phyloP scores from a whole-genome alignment of 2,888 invertebrate genomes.

The Spisula solida region DNA sequence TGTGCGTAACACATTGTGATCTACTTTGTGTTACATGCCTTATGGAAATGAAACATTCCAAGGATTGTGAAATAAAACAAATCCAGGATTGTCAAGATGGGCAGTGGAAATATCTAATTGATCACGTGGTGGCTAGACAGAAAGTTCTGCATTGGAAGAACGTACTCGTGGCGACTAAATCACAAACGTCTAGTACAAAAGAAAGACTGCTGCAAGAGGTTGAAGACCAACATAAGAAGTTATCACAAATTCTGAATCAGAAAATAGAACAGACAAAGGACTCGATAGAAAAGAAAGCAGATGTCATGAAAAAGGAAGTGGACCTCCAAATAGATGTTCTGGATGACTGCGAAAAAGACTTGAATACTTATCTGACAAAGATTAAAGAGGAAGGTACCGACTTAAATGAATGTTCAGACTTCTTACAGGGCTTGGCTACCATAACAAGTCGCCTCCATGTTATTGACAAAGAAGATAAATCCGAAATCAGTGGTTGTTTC shows the following conservation, averaged over 20 bases:
- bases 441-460: neutral
- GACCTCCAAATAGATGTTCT: neutral
- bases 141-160: neutral
- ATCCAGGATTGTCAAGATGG: neutral
- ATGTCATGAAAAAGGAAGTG: neutral
- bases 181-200: neutral
- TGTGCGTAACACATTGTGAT: neutral
- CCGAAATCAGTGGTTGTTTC: neutral
- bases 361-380: neutral
- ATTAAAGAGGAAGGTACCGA: neutral
- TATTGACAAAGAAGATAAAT: neutral
- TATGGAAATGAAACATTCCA: neutral
- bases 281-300: neutral
- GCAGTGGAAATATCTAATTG: neutral
- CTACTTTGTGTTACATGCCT: neutral
- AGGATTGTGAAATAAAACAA: neutral
- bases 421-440: neutral
- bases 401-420: neutral
- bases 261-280: neutral
- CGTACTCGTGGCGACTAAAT: neutral
- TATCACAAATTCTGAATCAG: neutral
- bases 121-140: neutral
- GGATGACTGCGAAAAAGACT: neutral
- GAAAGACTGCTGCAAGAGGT: neutral
- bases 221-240: neutral